Evolutionary conservation across 2,113 vertebrate genomes (phyloP), one percentile per base, ranked within the genome.

Genomic region (Danionella cerebrum): DNA sequence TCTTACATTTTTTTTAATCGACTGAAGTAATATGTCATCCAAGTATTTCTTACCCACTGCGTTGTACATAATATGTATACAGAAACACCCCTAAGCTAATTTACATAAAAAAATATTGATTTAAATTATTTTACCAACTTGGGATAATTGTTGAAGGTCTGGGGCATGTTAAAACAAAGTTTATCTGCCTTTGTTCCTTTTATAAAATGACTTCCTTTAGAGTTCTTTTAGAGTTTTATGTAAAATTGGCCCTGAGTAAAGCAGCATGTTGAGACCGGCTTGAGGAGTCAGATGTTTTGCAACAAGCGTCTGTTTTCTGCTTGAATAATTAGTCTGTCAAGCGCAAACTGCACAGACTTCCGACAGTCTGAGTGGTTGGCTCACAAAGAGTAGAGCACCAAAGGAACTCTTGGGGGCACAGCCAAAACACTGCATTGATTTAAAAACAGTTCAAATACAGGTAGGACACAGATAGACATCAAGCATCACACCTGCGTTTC

Each of bases 251-350:
- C 36, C 53, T 3, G 0, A 44, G 57, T 44, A 1, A 44, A 19
- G 22, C 21, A 62, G 41, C 76, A 1, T 65, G 82, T 27, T 47
- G 27, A 38, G 55, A 67, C 77, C 79, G 6, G 79, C 82, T 78
- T 63, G 19, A 38, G 11, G 67, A 73, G 67, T 74, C 54, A 22
- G 50, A 65, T 16, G 44, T 78, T 80, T 83, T 78, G 67, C 58
- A 83, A 76, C 63, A 54, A 0, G 4, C 77, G 21, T 48, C 70
- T 6, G 45, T 80, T 27, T 67, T 79, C 3, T 24, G 57, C 62
- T 71, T 39, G 54, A 64, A 74, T 79, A 67, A 48, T 76, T 72
- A 70, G 67, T 79, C 82, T 83, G 79, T 85, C 83, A 85, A n/a
- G 67, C 29, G 5, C 60, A 11, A 59, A 75, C 70, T 75, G 71